Evolutionary conservation across 2,888 invertebrate species (phyloP).

Genomic region (Glyphotaelius pellucidus): DNA sequence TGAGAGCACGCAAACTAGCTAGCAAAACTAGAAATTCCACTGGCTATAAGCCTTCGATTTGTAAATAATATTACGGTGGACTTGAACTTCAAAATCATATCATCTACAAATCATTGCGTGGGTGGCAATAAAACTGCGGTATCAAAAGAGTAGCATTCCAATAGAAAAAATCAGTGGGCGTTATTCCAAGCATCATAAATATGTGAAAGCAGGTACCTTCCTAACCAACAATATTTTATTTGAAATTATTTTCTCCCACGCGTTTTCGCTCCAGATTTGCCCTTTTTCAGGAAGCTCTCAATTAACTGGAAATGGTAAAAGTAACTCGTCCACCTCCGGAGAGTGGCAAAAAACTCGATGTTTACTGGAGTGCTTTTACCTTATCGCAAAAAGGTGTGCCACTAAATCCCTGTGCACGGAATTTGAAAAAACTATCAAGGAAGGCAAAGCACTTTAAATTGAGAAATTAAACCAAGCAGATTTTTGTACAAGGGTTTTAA

Average conservation of each 20-base stretch:
- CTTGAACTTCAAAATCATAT: neutral
- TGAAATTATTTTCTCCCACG: neutral
- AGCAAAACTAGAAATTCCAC: no score
- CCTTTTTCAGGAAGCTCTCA: neutral
- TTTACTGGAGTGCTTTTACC: neutral
- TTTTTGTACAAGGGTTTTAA: neutral
- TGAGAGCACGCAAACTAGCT: no score
- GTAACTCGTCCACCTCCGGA: neutral
- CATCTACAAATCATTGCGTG: neutral
- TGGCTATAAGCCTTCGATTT: no score
- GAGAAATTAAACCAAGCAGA: neutral
- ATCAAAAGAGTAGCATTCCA: neutral
- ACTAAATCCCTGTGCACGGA: neutral
- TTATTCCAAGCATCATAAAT: neutral
- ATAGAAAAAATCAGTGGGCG: neutral
- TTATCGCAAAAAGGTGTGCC: constrained; percentile 2
- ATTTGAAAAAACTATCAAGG: neutral
- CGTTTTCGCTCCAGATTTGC: neutral
- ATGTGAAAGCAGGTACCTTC: neutral
- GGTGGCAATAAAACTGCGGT: neutral
- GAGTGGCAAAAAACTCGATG: neutral
- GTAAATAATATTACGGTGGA: neutral
- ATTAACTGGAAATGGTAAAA: neutral
- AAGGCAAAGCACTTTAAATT: neutral
- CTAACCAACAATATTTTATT: neutral